A percentile compares a stretch with the other conserved stretches of the same genome.
phyloP scores from a whole-genome alignment of 2,797 vertebrate species.

The Propithecus perrieri region DNA sequence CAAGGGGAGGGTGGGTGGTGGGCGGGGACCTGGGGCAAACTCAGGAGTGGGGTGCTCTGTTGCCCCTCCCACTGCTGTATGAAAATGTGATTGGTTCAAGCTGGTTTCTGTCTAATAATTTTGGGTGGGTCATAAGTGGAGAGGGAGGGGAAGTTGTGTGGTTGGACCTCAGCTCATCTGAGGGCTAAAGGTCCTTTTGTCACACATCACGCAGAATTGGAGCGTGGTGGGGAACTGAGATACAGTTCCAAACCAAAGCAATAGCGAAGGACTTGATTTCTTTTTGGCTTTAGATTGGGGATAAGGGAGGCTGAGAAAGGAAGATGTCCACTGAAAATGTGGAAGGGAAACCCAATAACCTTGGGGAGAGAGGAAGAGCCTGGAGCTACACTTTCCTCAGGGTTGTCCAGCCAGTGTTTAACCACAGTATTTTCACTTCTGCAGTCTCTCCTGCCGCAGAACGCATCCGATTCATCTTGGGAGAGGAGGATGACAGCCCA shows the following conservation, averaged over 20 bases:
- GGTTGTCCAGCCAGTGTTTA: slow-evolving; percentile 88
- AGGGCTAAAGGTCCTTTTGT: slow-evolving; percentile 78
- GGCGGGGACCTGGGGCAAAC: slow-evolving; percentile 67
- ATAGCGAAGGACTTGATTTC: slow-evolving; percentile 58
- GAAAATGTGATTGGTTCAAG: slow-evolving; percentile 81
- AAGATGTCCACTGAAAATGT: slow-evolving; percentile 85
- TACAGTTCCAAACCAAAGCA: slow-evolving; percentile 60
- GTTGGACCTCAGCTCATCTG: slow-evolving; percentile 78
- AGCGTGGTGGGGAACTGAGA: slow-evolving; percentile 63
- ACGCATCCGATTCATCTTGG: slow-evolving; percentile 97
- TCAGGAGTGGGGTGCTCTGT: slow-evolving; percentile 77
- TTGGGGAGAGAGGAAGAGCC: slow-evolving; percentile 86
- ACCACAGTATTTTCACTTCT: slow-evolving; percentile 94
- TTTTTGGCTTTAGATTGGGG: slow-evolving; percentile 70
- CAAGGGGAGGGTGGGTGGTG: slow-evolving; percentile 74
- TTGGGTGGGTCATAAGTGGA: slow-evolving; percentile 72
- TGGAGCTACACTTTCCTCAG: slow-evolving; percentile 80
- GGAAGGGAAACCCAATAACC: slow-evolving; percentile 84
- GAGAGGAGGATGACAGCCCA: slow-evolving; percentile 97
- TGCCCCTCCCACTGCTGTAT: slow-evolving; percentile 65
- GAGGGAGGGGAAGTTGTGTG: slow-evolving; percentile 16
- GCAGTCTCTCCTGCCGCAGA: slow-evolving; percentile 97
- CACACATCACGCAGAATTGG: slow-evolving; percentile 52
- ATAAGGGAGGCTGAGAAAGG: slow-evolving; percentile 76
- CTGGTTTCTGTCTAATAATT: slow-evolving; percentile 81